Evolutionary conservation across 2,797 vertebrate species (phyloP), one percentile per base, ranked within the genome.

Genomic region (Arrhamphus sclerolepis): DNA sequence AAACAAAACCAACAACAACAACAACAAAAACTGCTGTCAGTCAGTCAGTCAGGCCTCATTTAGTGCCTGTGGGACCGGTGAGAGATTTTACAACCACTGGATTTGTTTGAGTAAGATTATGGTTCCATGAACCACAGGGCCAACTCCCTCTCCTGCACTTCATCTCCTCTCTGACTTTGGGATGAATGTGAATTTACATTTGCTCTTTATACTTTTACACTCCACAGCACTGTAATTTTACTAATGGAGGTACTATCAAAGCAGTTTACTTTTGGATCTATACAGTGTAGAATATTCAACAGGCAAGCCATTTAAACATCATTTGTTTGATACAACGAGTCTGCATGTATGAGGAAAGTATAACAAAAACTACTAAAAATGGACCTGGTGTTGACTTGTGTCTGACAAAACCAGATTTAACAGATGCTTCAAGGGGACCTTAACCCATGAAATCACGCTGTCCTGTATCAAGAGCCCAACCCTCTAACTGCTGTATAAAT

Each of bases 401-500:
- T 87, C 59, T 90, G 91, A 88, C 84, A 91, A 89, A 92, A 91
- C 81, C 89, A 91, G 92, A 92, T 92, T 94, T 93, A 94, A 92
- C 91, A 92, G 91, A 92, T 76, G 71, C 90, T 94, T 94, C 89
- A 93, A 94, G 93, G 92, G 89, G 92, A 95, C 92, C 89, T 93
- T 93, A 94, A 93, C 93, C 94, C 92, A 89, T 94, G 93, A 94
- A 95, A 93, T 95, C 94, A 92, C 84, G 81, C 91, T 92, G 85
- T 95, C 92, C 91, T 92, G 91, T 90, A 94, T 92, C 92, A 92
- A 93, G 90, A 92, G 89, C 92, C 86, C 91, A 93, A 91, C 93
- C 95, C 91, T 92, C 89, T 93, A 92, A 94, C 93, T 92, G 92
- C 93, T 94, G 92, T 96, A 95, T 96, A 96, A 96, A 96, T 95